Conservation (phyloP, 2,888 invertebrate genomes). For the Mamestra brassicae region DNA sequence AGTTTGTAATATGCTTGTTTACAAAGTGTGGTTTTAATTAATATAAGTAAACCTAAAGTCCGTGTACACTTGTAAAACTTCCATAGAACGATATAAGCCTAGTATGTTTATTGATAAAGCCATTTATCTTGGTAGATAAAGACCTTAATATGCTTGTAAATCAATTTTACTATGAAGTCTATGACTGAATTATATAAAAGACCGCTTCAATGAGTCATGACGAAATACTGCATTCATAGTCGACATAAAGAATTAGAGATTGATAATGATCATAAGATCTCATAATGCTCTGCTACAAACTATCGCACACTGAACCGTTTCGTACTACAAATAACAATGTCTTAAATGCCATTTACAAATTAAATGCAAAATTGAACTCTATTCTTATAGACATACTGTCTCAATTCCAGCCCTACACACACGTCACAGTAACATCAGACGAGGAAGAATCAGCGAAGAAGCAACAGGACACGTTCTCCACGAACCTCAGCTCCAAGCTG, state of each 20-base stretch:
- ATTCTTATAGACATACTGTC: constrained; percentile 19
- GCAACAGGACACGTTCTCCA: constrained; percentile 84
- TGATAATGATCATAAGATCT: too few species aligned
- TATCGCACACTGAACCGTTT: too few species aligned
- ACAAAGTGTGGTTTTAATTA: too few species aligned
- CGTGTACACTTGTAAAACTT: constrained; percentile 15
- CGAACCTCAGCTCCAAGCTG: constrained; percentile 90
- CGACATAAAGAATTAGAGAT: too few species aligned
- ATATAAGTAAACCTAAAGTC: neutral
- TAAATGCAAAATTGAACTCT: constrained; percentile 3
- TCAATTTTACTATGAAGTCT: constrained; percentile 7
- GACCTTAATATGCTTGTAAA: constrained; percentile 1
- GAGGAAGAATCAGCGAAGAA: constrained; percentile 94
- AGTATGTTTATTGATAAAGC: neutral
- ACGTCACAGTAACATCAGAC: constrained; percentile 94
- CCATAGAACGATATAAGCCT: neutral
- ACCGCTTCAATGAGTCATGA: neutral
- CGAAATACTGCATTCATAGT: neutral
- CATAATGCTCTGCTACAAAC: too few species aligned
- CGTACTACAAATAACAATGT: too few species aligned
- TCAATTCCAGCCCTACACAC: constrained; percentile 92
- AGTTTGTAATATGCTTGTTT: too few species aligned
- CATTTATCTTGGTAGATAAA: constrained; percentile 12
- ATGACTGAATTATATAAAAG: neutral
- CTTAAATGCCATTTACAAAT: neutral